Evolutionary conservation across 2,888 invertebrate species (phyloP).

Genomic region (Drosophila quasianomalipes): DNA sequence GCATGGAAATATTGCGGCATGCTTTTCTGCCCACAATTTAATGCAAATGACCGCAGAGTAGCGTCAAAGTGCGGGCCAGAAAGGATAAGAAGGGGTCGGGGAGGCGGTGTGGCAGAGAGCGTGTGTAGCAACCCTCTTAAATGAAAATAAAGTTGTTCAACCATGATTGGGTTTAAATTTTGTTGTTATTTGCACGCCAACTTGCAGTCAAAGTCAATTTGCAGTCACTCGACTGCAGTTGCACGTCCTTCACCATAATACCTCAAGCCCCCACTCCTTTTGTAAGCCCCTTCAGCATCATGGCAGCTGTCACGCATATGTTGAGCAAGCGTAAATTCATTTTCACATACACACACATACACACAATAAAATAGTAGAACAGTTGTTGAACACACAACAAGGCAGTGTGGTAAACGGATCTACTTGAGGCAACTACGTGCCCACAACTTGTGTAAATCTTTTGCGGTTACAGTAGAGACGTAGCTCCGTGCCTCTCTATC

Average conservation of each 20-base stretch:
- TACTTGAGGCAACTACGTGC: slow-evolving; percentile 57
- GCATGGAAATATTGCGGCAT: slow-evolving; percentile 20
- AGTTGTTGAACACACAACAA: background rate
- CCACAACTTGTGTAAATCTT: slow-evolving; percentile 52
- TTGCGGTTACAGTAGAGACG: slow-evolving; percentile 36
- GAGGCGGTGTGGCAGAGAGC: background rate
- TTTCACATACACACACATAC: slow-evolving; percentile 17
- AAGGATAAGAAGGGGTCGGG: no score
- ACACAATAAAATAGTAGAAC: slow-evolving; percentile 2
- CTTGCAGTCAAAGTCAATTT: slow-evolving; percentile 62
- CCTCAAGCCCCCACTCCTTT: no score
- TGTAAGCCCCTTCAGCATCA: background rate
- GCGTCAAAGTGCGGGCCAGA: slow-evolving; percentile 1
- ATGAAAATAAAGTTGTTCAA: slow-evolving; percentile 57
- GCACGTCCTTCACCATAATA: slow-evolving; percentile 6
- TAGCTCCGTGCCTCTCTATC: background rate
- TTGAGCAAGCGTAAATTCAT: slow-evolving; percentile 41
- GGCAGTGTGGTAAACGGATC: slow-evolving; percentile 47
- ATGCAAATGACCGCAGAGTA: slow-evolving; percentile 26
- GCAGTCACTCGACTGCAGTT: slow-evolving; percentile 56
- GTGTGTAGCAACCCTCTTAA: slow-evolving; percentile 11
- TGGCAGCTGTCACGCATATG: slow-evolving; percentile 57
- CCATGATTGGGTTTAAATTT: slow-evolving; percentile 60
- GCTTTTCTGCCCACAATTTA: slow-evolving; percentile 30
- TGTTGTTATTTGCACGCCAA: slow-evolving; percentile 58